These are phyloP conservation scores for Leptinotarsa texana DNA, from an alignment of 1,140 invertebrate species.

Conservation along the genomic window DNA sequence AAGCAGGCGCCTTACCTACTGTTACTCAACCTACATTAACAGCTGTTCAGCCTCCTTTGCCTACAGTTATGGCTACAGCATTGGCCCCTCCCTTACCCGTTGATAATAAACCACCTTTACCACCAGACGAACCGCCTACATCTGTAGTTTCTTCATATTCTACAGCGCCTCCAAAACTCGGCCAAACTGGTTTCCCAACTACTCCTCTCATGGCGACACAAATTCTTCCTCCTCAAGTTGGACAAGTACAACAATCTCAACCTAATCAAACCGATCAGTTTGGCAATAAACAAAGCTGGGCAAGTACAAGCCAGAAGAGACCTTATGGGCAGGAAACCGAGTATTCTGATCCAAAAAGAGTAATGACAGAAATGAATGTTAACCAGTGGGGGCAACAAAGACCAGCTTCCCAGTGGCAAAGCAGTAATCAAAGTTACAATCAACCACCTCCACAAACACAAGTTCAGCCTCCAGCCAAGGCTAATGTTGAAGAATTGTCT, in stretches of 20 bases:
- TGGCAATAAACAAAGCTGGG: conserved; percentile 2
- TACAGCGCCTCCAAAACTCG: conserved; percentile 22
- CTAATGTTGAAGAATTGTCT: conserved; percentile 51
- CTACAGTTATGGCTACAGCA: conserved; percentile 51
- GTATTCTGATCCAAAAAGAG: conserved; percentile 32
- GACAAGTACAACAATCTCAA: conserved; percentile 8
- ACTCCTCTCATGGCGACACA: conserved; percentile 23
- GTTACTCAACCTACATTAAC: background rate
- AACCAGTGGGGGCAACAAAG: conserved; percentile 26
- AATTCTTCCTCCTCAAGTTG: conserved; percentile 25
- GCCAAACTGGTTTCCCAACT: conserved; percentile 33
- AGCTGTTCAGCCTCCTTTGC: conserved; percentile 48
- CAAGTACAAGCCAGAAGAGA: conserved; percentile 28
- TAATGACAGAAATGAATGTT: conserved; percentile 31
- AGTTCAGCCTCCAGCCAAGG: conserved; percentile 25
- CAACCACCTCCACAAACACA: conserved; percentile 34
- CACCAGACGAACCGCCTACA: conserved; percentile 53
- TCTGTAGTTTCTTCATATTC: conserved; percentile 24
- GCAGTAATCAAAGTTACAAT: conserved; percentile 9
- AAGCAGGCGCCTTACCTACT: background rate
- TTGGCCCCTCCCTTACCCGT: conserved; percentile 57
- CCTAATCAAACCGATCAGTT: background rate
- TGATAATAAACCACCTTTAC: conserved; percentile 59
- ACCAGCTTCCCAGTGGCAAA: background rate
- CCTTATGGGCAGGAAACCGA: conserved; percentile 26